Evolutionary conservation across 2,888 invertebrate species (phyloP).

Genomic region (Caenorhabditis sp.): DNA sequence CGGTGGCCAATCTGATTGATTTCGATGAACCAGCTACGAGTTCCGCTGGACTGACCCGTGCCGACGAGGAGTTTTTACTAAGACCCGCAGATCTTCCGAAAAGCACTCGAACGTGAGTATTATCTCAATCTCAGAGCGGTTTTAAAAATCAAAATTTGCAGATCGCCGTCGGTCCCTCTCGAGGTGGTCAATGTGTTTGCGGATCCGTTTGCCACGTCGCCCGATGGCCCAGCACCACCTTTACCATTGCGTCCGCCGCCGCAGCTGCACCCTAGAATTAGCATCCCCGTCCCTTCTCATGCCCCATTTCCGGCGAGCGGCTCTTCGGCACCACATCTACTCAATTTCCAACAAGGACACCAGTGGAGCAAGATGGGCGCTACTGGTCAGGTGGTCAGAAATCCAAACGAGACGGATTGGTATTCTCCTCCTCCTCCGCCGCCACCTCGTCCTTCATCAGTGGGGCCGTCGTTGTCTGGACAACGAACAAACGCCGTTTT

Average conservation of each 20-base stretch:
- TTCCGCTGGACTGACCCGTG: slow-evolving; percentile 9
- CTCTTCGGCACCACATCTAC: slow-evolving; percentile 42
- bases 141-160: background rate
- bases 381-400: background rate
- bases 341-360: slow-evolving; percentile 24
- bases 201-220: slow-evolving; percentile 39
- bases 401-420: background rate
- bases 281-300: slow-evolving; percentile 5
- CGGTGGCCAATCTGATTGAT: slow-evolving; percentile 53
- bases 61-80: slow-evolving; percentile 32
- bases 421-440: slow-evolving; percentile 27
- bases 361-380: slow-evolving; percentile 17
- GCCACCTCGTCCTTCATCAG: slow-evolving; percentile 30
- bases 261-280: slow-evolving; percentile 18
- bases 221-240: slow-evolving; percentile 38
- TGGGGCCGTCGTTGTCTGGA: slow-evolving; percentile 25
- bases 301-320: slow-evolving; percentile 15
- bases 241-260: slow-evolving; percentile 40
- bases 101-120: background rate
- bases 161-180: background rate
- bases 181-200: slow-evolving; percentile 35
- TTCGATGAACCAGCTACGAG: slow-evolving; percentile 42
- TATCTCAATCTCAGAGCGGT: background rate
- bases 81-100: slow-evolving; percentile 19
- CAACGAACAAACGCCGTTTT: too few relatives aligned